These are phyloP conservation scores for Montipora capricornis DNA, from an alignment of 64 coral and sea anemone species.

Conservation along the genomic window DNA sequence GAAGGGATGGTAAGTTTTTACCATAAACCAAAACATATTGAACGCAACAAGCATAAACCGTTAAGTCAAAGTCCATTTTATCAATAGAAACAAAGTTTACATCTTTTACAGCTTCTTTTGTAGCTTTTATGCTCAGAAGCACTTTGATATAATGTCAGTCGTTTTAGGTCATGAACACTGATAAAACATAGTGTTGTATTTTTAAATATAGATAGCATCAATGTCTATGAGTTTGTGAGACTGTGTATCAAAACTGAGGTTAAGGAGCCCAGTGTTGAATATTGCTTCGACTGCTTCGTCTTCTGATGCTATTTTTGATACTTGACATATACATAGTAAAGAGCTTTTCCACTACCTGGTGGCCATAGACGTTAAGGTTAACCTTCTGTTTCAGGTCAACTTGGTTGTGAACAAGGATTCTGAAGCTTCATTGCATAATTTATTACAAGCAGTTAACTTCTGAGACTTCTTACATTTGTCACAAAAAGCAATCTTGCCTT, in stretches of 20 bases:
- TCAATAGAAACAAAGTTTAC: no score
- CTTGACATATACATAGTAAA: background rate
- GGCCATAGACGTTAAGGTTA: slow-evolving; percentile 15
- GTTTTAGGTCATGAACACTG: no score
- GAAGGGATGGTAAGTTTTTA: no score
- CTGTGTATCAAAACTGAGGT: slow-evolving; percentile 4
- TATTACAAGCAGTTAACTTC: slow-evolving; percentile 39
- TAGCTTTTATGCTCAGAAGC: no score
- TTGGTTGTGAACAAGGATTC: slow-evolving; percentile 28
- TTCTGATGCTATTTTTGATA: slow-evolving; percentile 13
- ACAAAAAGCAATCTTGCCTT: slow-evolving; percentile 70
- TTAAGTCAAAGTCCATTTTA: no score
- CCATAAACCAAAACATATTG: no score
- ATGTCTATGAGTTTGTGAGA: slow-evolving; percentile 27
- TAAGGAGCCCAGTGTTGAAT: background rate
- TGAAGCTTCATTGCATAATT: slow-evolving; percentile 44
- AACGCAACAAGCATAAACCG: no score
- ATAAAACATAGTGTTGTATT: background rate
- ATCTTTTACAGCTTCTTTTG: no score
- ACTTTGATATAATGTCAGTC: no score
- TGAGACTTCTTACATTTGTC: slow-evolving; percentile 64
- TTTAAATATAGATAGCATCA: slow-evolving; percentile 1
- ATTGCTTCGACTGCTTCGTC: background rate
- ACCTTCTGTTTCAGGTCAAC: slow-evolving; percentile 5
- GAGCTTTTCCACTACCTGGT: slow-evolving; percentile 19